Percentiles rank a stretch among this genome's conserved stretches.
Conservation (phyloP, 2,888 invertebrate genomes). For the Eurytoma adleriae region DNA sequence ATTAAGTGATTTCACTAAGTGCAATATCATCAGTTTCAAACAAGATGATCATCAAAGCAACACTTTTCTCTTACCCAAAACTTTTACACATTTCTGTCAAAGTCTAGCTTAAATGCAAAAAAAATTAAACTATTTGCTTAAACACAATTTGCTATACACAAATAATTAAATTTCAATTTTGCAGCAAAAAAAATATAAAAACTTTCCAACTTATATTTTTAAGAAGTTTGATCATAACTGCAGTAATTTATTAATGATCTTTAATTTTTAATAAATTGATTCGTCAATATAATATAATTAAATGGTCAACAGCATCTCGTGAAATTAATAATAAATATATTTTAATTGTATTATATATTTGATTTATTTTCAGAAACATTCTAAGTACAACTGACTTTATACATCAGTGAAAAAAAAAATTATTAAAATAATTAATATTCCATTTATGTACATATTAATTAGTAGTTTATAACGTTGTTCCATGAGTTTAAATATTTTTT, state of each 20-base stretch:
- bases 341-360: too few species aligned
- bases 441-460: background rate
- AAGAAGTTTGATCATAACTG: too few species aligned
- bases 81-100: conserved; percentile 34
- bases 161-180: background rate
- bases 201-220: background rate
- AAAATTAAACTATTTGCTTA: conserved; percentile 23
- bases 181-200: background rate
- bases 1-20: conserved; percentile 49
- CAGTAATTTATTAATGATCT: conserved; percentile 5
- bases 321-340: background rate
- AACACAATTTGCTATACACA: conserved; percentile 29
- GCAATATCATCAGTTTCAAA: conserved; percentile 51
- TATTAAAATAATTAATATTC: background rate
- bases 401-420: background rate
- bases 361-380: too few species aligned
- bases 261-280: background rate
- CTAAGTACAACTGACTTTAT: too few species aligned
- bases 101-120: conserved; percentile 18
- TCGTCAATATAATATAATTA: too few species aligned
- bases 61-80: conserved; percentile 40
- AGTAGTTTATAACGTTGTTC: too few species aligned
- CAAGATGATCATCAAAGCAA: conserved; percentile 42
- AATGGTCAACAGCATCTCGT: too few species aligned
- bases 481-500: background rate